Percentiles rank a stretch among this genome's conserved stretches.
phyloP scores from a whole-genome alignment of 2,113 vertebrate species.

The Myiopsitta monachus region DNA sequence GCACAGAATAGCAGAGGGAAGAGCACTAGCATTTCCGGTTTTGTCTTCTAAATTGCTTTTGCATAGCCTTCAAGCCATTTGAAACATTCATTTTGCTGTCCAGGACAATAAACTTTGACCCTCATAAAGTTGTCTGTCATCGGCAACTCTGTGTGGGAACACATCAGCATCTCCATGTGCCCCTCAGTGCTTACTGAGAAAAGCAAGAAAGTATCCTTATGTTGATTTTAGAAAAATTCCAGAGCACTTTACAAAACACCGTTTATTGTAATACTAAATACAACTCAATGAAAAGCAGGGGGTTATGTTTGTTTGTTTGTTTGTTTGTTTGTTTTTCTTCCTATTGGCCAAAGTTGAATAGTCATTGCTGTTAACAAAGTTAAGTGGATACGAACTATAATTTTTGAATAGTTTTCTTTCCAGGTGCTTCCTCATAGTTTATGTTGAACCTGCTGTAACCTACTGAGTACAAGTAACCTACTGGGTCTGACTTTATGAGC shows the following conservation, averaged over 20 bases:
- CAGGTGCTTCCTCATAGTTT: neutral
- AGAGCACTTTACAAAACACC: neutral
- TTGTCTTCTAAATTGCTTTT: neutral
- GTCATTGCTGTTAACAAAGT: neutral
- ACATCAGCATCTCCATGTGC: neutral
- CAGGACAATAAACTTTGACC: neutral
- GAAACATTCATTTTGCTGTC: neutral
- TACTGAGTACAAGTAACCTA: neutral
- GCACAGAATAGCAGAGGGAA: neutral
- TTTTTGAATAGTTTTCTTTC: neutral
- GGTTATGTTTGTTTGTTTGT: neutral
- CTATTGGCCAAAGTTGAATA: neutral
- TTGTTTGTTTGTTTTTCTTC: neutral
- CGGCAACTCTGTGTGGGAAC: neutral
- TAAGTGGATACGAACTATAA: neutral
- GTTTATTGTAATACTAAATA: neutral
- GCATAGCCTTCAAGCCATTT: neutral
- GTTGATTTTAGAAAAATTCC: neutral
- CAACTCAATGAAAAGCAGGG: neutral
- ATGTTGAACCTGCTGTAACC: neutral
- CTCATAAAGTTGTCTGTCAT: neutral
- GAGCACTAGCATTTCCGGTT: neutral
- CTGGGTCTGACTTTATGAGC: neutral
- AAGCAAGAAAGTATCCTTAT: neutral
- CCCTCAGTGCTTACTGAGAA: neutral